Conservation (phyloP, 2,888 invertebrate genomes). For the Herminia tarsipennalis region DNA sequence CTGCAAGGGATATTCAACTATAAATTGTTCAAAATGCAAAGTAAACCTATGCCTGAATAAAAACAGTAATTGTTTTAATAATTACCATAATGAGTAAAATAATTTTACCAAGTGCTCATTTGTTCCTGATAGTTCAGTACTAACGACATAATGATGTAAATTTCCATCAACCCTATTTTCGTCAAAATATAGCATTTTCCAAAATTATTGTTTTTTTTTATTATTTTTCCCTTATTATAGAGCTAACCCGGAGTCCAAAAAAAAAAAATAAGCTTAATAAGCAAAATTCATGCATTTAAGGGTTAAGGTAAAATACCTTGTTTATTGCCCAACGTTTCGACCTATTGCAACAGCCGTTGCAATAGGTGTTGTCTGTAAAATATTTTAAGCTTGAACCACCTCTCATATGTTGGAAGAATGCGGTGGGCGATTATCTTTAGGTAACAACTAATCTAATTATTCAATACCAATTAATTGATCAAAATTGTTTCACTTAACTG, state of each 20-base stretch:
- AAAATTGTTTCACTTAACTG: neutral
- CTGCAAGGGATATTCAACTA: slow-evolving; percentile 35
- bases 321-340: too few species aligned
- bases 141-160: neutral
- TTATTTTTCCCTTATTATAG: neutral
- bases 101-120: slow-evolving; percentile 6
- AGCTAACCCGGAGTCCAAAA: neutral
- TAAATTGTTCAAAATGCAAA: slow-evolving; percentile 28
- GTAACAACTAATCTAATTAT: neutral
- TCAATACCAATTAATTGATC: neutral
- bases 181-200: slow-evolving; percentile 2
- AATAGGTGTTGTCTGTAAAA: too few species aligned
- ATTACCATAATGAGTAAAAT: slow-evolving; percentile 20
- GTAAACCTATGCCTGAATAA: slow-evolving; percentile 36
- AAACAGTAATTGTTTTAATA: slow-evolving; percentile 30
- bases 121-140: neutral
- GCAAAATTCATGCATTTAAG: slow-evolving; percentile 6
- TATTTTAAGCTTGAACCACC: too few species aligned
- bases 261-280: slow-evolving; percentile 15
- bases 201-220: neutral
- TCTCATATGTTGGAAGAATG: too few species aligned
- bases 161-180: slow-evolving; percentile 19
- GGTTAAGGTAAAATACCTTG: too few species aligned
- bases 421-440: too few species aligned
- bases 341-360: too few species aligned